phyloP scores from a whole-genome alignment of 2,113 vertebrate genomes.

The Spheniscus mendiculus region DNA sequence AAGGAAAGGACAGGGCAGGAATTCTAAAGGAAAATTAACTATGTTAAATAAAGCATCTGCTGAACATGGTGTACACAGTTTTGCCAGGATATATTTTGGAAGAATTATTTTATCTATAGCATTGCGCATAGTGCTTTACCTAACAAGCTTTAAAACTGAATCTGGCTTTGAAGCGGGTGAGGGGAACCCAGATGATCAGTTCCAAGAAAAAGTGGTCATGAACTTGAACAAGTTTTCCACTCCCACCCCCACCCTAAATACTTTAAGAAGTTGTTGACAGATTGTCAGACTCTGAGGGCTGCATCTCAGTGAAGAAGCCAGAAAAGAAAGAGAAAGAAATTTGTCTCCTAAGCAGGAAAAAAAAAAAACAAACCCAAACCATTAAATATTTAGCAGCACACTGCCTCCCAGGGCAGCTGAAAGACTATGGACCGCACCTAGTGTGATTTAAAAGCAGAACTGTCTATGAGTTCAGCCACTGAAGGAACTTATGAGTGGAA shows the following conservation, averaged over 20 bases:
- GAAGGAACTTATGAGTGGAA: not conserved
- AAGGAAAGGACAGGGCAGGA: not conserved
- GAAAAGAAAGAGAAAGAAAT: not conserved
- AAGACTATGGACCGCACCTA: not conserved
- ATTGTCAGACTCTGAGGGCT: not conserved
- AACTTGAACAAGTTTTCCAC: not conserved
- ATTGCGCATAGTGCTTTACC: not conserved
- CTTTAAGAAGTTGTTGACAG: not conserved
- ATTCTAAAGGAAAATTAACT: not conserved
- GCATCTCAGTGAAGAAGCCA: not conserved
- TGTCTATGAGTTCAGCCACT: not conserved
- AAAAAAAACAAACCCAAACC: not conserved
- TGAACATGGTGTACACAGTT: not conserved
- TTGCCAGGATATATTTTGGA: not conserved
- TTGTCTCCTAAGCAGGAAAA: not conserved
- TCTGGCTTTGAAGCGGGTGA: not conserved
- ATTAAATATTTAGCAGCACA: not conserved
- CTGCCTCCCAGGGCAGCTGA: not conserved
- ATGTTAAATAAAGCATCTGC: not conserved
- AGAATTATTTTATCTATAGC: not conserved
- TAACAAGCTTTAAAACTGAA: not conserved
- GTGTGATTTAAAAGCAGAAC: not conserved
- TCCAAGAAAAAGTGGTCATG: slow-evolving; percentile 1
- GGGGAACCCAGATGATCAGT: not conserved
- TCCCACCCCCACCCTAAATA: not conserved